Conservation (phyloP, 2,797 vertebrate genomes). For the Lutjanus campechanus region DNA sequence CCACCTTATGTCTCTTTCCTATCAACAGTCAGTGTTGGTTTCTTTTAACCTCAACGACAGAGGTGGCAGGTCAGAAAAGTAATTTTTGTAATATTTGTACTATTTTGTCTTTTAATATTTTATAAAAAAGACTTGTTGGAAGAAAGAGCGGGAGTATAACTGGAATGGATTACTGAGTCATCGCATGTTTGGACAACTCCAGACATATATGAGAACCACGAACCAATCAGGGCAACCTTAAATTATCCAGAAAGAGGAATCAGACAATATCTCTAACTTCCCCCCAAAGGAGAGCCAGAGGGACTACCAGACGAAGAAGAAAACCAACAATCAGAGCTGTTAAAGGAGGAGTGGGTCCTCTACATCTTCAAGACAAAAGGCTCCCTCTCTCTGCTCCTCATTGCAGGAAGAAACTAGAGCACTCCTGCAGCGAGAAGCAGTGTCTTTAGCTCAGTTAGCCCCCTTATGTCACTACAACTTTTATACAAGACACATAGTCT, state of each 20-base stretch:
- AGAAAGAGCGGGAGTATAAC: not conserved
- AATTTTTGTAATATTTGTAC: too few relatives aligned
- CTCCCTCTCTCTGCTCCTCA: conserved; percentile 11
- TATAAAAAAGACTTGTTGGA: not conserved
- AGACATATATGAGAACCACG: not conserved
- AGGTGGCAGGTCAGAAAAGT: not conserved
- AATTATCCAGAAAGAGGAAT: conserved; percentile 4
- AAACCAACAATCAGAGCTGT: conserved; percentile 26
- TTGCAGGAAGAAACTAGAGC: conserved; percentile 30
- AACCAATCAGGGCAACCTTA: not conserved
- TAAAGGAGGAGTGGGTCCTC: not conserved
- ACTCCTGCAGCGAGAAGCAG: conserved; percentile 15
- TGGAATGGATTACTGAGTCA: not conserved
- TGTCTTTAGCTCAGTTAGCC: conserved; percentile 2
- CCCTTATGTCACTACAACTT: not conserved
- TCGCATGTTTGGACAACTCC: not conserved
- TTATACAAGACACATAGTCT: not conserved
- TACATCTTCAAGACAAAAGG: conserved; percentile 17
- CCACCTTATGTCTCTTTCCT: not conserved
- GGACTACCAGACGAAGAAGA: not conserved
- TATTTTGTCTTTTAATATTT: not conserved
- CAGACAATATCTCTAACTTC: not conserved
- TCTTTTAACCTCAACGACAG: not conserved
- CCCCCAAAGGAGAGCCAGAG: not conserved
- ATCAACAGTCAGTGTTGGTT: not conserved